Evolutionary conservation across 2,888 invertebrate species (phyloP).

Genomic region (Tiliacea citrago): DNA sequence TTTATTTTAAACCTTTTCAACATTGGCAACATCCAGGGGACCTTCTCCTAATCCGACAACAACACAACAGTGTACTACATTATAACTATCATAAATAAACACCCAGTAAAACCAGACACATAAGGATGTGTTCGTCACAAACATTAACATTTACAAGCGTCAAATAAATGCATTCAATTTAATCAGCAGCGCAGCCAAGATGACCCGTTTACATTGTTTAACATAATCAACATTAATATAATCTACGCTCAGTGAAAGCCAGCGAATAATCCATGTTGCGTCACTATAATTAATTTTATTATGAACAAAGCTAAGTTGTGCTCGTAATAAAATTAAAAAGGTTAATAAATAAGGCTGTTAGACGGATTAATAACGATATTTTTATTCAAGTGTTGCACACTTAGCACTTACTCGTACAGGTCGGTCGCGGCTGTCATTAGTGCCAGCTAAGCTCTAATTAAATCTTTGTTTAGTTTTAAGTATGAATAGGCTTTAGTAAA

Average conservation of each 20-base stretch:
- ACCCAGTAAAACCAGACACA: constrained; percentile 13
- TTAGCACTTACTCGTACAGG: too few relatives aligned
- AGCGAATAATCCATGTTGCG: constrained; percentile 45
- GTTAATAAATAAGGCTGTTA: constrained; percentile 24
- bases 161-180: constrained; percentile 44
- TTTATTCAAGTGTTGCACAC: constrained; percentile 4
- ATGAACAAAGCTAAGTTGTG: constrained; percentile 49
- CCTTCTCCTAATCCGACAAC: neutral
- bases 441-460: neutral
- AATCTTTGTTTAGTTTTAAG: neutral
- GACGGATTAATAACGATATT: constrained; percentile 25
- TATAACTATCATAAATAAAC: constrained; percentile 18
- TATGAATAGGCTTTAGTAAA: constrained; percentile 7
- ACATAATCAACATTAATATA: constrained; percentile 54
- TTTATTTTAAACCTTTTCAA: neutral
- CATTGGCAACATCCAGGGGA: neutral
- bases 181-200: constrained; percentile 41
- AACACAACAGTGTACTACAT: constrained; percentile 15
- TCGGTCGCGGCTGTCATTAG: constrained; percentile 16
- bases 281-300: constrained; percentile 56
- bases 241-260: constrained; percentile 58
- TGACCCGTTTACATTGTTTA: constrained; percentile 62
- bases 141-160: constrained; percentile 18
- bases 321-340: constrained; percentile 40
- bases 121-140: constrained; percentile 27